These are phyloP conservation scores for Phylloscopus whistleri DNA, from an alignment of 2,113 vertebrate genomes.

Conservation along the genomic window DNA sequence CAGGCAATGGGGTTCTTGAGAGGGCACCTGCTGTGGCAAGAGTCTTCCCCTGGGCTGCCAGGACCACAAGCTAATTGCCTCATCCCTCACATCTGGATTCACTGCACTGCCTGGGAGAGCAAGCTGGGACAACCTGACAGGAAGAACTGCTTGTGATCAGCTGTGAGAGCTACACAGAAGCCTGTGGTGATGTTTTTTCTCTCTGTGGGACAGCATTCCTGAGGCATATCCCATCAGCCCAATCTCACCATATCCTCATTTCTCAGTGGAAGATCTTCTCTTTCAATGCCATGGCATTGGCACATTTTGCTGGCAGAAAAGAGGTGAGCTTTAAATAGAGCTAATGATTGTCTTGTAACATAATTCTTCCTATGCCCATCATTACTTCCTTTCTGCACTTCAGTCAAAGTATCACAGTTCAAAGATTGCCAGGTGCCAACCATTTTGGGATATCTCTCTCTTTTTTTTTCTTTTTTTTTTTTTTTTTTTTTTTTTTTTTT, in stretches of 20 bases:
- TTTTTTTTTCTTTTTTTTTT: too few species aligned
- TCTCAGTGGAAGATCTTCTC: neutral
- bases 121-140: neutral
- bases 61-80: neutral
- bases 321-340: neutral
- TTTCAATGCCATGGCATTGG: neutral
- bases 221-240: neutral
- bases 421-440: neutral
- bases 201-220: neutral
- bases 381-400: neutral
- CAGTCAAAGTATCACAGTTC: neutral
- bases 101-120: neutral
- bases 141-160: neutral
- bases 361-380: neutral
- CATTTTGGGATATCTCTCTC: neutral
- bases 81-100: neutral
- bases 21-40: neutral
- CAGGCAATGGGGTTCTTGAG: neutral
- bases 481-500: neutral
- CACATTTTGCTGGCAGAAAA: neutral
- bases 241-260: neutral
- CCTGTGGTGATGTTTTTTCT: neutral
- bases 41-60: neutral
- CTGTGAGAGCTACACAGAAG: neutral
- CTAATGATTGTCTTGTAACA: fast-evolving